Percentiles rank a stretch among this genome's conserved stretches.
Evolutionary conservation across 2,113 vertebrate genomes (phyloP).

Genomic region (Coreoperca whiteheadi): DNA sequence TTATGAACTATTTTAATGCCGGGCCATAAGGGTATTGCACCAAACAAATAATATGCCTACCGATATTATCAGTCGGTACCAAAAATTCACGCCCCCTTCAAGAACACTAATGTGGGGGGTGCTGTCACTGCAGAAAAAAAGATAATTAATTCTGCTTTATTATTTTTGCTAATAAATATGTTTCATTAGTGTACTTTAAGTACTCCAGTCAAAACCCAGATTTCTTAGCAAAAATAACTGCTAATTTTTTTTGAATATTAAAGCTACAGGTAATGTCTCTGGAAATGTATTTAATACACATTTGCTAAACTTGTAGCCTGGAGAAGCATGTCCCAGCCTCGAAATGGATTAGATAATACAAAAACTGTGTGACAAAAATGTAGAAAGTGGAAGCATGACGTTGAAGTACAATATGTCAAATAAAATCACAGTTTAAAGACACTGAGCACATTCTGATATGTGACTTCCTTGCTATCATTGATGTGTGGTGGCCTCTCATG

Average conservation of each 20-base stretch:
- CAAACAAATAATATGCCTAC: not conserved
- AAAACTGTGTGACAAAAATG: not conserved
- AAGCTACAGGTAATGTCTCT: not conserved
- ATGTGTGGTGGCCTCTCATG: slow-evolving; percentile 59
- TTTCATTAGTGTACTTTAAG: not conserved
- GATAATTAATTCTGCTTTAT: too few species aligned
- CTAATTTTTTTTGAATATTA: not conserved
- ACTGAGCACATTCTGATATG: slow-evolving; percentile 28
- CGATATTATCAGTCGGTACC: not conserved
- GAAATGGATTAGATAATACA: not conserved
- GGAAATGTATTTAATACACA: not conserved
- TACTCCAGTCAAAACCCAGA: not conserved
- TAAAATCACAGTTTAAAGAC: slow-evolving; percentile 32
- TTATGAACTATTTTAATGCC: not conserved
- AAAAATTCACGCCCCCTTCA: not conserved
- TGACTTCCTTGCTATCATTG: slow-evolving; percentile 42
- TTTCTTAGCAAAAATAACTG: not conserved
- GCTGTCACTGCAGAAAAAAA: not conserved
- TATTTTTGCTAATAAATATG: not conserved
- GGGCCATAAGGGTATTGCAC: not conserved
- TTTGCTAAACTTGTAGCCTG: not conserved
- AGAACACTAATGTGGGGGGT: not conserved
- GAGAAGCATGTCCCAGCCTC: not conserved
- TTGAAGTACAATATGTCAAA: slow-evolving; percentile 4
- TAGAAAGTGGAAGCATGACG: slow-evolving; percentile 4